phyloP scores from a whole-genome alignment of 2,113 vertebrate genomes.

The Melanerpes aurifrons region DNA sequence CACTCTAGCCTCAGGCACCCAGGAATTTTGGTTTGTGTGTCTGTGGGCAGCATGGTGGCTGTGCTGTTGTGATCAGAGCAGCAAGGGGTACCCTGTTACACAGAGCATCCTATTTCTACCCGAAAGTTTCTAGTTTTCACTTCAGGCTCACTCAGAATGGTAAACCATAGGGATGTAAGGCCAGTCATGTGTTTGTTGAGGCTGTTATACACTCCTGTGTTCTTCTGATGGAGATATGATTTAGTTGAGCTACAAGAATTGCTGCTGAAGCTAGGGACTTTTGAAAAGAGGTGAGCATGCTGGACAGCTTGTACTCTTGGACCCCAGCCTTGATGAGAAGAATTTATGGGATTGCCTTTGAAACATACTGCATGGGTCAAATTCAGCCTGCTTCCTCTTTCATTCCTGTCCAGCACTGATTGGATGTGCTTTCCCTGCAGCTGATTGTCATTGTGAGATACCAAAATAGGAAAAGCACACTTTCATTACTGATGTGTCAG shows the following conservation, averaged over 20 bases:
- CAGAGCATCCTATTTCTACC: fast-evolving
- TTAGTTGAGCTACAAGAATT: neutral
- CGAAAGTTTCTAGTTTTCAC: neutral
- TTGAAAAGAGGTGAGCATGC: neutral
- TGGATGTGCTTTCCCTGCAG: neutral
- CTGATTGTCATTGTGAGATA: neutral
- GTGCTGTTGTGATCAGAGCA: fast-evolving
- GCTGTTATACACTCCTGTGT: neutral
- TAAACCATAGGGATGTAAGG: neutral
- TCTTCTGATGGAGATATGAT: neutral
- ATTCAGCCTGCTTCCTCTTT: neutral
- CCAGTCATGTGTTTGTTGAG: neutral
- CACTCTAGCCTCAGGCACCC: neutral
- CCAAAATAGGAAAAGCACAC: neutral
- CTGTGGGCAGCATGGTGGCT: fast-evolving
- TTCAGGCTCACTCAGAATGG: neutral
- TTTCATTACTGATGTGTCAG: slow-evolving; percentile 11
- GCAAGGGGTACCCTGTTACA: fast-evolving
- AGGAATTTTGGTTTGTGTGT: fast-evolving
- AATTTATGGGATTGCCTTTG: neutral
- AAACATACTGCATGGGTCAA: neutral
- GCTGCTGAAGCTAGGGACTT: neutral
- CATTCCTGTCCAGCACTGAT: neutral
- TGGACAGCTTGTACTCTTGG: neutral
- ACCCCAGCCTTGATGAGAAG: neutral